Evolutionary conservation across 2,113 vertebrate species (phyloP).

Genomic region (Calyptommatus sinebrachiatus): DNA sequence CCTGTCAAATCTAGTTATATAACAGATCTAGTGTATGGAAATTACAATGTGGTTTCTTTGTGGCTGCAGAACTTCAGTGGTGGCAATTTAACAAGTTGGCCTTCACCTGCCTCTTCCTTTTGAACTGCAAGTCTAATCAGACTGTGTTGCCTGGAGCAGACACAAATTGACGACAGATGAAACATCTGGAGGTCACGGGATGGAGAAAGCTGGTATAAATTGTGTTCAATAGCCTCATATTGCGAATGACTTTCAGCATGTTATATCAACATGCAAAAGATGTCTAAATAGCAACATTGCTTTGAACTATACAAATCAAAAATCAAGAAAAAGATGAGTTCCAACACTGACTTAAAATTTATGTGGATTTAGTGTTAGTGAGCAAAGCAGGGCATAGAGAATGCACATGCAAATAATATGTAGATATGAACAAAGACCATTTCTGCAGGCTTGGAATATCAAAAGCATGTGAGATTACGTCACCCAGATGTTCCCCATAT

Average conservation of each 20-base stretch:
- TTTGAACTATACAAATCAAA: constrained; percentile 24
- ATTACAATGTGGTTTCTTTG: no score
- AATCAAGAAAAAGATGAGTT: constrained; percentile 58
- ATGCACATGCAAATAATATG: constrained; percentile 54
- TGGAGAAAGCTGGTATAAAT: neutral
- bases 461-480: constrained; percentile 53
- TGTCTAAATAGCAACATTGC: constrained; percentile 22
- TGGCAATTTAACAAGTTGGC: neutral
- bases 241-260: constrained; percentile 44
- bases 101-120: neutral
- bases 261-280: constrained; percentile 22
- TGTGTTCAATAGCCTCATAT: neutral
- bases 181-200: neutral
- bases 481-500: constrained; percentile 69
- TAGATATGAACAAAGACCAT: constrained; percentile 50
- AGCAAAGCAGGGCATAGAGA: constrained; percentile 60
- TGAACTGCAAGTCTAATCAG: neutral
- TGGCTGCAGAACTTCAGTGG: neutral
- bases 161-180: neutral
- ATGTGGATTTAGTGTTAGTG: constrained; percentile 65
- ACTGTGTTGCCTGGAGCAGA: neutral
- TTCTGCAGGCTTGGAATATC: constrained; percentile 60
- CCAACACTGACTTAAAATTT: constrained; percentile 60
- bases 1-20: no score
- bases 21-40: no score